Evolutionary conservation across 2,888 invertebrate genomes (phyloP).

Genomic region (Sinotaia quadrata): DNA sequence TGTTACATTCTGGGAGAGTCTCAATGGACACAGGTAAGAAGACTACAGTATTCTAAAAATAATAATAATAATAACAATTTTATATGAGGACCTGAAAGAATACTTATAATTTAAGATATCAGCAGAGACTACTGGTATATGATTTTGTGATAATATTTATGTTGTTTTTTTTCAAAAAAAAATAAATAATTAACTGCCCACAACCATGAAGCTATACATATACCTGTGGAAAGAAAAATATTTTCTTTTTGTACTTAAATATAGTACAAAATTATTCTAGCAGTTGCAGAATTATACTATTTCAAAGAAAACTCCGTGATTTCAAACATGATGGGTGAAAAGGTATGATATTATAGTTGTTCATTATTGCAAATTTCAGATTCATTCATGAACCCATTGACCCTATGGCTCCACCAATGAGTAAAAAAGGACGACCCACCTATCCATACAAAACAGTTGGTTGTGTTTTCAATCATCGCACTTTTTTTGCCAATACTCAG

Average conservation of each 20-base stretch:
- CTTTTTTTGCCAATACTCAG: slow-evolving; percentile 72
- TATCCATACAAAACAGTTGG: slow-evolving; percentile 72
- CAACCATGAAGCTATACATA: too few relatives aligned
- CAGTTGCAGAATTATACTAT: too few relatives aligned
- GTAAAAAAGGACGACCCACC: slow-evolving; percentile 60
- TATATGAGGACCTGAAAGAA: not conserved
- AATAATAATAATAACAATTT: not conserved
- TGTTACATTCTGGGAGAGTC: slow-evolving; percentile 72
- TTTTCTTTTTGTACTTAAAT: too few relatives aligned
- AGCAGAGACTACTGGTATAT: not conserved
- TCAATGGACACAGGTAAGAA: slow-evolving; percentile 70
- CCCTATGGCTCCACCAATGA: slow-evolving; percentile 67
- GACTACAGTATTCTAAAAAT: not conserved
- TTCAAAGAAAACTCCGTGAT: too few relatives aligned
- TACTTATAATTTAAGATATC: not conserved
- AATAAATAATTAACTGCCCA: too few relatives aligned
- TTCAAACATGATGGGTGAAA: too few relatives aligned
- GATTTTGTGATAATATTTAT: not conserved
- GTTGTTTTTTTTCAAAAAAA: not conserved
- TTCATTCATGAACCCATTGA: slow-evolving; percentile 68
- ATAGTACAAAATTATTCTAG: too few relatives aligned
- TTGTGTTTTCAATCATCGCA: slow-evolving; percentile 71
- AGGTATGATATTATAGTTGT: too few relatives aligned
- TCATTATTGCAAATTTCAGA: too few relatives aligned
- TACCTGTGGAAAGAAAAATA: too few relatives aligned